These are phyloP conservation scores for Drosophila pachea DNA, from an alignment of 1,140 invertebrate genomes.

Conservation along the genomic window DNA sequence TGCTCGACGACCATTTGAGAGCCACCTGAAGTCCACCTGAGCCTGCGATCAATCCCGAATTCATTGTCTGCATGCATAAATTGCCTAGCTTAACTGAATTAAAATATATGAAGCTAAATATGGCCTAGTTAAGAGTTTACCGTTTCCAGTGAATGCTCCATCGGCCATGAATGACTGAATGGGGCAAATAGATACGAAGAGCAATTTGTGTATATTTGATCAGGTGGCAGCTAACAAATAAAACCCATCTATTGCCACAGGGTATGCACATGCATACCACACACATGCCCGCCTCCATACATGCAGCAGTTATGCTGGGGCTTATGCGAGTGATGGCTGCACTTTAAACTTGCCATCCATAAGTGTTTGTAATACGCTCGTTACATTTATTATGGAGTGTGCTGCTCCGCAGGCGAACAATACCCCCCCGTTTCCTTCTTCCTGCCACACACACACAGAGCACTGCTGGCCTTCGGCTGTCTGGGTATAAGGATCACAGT, in stretches of 20 bases:
- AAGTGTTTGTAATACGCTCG: slow-evolving; percentile 75
- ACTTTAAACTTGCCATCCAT: slow-evolving; percentile 65
- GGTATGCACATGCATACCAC: not conserved
- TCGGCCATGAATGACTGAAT: not conserved
- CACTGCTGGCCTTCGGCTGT: not conserved
- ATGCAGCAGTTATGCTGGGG: slow-evolving; percentile 21
- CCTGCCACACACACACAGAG: too few relatives aligned
- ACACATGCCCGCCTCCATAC: not conserved
- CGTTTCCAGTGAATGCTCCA: not conserved
- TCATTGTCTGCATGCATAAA: too few relatives aligned
- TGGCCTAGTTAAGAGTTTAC: too few relatives aligned
- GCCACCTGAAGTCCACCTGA: too few relatives aligned
- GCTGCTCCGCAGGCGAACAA: slow-evolving; percentile 54
- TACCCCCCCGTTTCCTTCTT: slow-evolving; percentile 24
- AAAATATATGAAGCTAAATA: too few relatives aligned
- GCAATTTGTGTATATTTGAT: not conserved
- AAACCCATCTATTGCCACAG: not conserved
- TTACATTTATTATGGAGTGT: slow-evolving; percentile 76
- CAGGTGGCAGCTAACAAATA: not conserved
- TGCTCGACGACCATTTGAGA: slow-evolving; percentile 10
- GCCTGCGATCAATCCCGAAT: too few relatives aligned
- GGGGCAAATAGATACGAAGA: not conserved
- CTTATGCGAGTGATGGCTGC: slow-evolving; percentile 40
- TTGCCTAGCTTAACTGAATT: too few relatives aligned
- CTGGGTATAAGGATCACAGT: slow-evolving; percentile 25